Evolutionary conservation across 2,888 invertebrate genomes (phyloP), one percentile per base, ranked within the genome.

Genomic region (Busseola fusca): DNA sequence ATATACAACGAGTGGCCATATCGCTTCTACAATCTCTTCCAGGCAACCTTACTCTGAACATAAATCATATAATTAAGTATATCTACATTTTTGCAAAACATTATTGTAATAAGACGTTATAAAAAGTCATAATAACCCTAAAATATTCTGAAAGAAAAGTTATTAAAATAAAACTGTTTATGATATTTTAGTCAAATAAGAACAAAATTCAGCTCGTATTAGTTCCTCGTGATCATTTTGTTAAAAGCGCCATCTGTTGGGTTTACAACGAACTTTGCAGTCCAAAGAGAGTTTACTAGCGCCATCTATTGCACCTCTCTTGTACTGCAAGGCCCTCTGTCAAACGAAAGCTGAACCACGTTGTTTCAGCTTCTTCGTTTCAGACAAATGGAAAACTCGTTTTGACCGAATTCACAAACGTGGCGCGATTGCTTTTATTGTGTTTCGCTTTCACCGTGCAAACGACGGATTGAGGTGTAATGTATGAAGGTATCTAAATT

Each of bases 281-380:
- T 42, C 3, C 6, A 48, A 64, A 18, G 40, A 48, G 59, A 48
- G 56, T 76, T 42, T 40, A 69, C 66, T 42, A 81, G 62, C 86
- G 88, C 87, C 88, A 86, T 83, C 88, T 88, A 80, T 56, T 42
- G 27, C 16, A 69, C 54, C 16, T 40, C 16, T 6, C 12, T 12
- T 16, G 56, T 81, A 86, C 81, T 81, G 67, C 71, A 40, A 74
- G 52, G 79, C 76, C 74, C 76, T 69, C 64, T 78, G 64, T 65
- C 40, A 64, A 64, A 64, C 69, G 42, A 76, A 76, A 65, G 64
- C 62, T 63, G 64, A 69, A 80, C 73, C 37, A 66, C 60, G 71
- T 74, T 58, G 65, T 63, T 70, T 74, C 34, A 48, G 57, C 21
- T 45, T 63, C 27, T 50, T 64, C 67, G 56, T 67, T 66, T 56